Conservation (phyloP, 2,797 vertebrate species). For the Catamblyrhynchus diadema region DNA sequence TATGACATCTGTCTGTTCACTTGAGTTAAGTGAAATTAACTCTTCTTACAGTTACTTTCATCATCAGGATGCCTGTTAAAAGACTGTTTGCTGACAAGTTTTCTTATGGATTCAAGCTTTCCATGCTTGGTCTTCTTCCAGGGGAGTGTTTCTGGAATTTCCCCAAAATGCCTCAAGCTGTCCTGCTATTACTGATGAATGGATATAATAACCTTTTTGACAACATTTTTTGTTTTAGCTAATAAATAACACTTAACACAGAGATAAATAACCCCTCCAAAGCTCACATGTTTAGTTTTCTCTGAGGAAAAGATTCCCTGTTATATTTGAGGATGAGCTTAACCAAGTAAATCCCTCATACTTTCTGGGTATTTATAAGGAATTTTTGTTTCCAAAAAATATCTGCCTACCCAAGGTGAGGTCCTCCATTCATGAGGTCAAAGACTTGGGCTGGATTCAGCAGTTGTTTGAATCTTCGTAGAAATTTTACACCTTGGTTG, state of each 20-base stretch:
- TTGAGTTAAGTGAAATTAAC: neutral
- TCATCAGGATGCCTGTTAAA: neutral
- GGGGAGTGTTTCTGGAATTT: neutral
- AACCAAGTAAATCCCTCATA: neutral
- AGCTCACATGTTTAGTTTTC: neutral
- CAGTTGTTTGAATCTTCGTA: conserved; percentile 93
- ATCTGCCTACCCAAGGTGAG: conserved; percentile 88
- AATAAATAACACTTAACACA: neutral
- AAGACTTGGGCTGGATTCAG: conserved; percentile 97
- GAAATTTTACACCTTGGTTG: conserved; percentile 96
- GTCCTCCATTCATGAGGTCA: conserved; percentile 97
- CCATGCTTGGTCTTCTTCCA: neutral
- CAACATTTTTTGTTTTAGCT: neutral
- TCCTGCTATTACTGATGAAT: neutral
- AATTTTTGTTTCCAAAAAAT: neutral
- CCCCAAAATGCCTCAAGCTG: neutral
- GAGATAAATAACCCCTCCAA: neutral
- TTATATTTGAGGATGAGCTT: neutral
- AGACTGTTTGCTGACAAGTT: neutral
- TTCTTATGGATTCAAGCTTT: neutral
- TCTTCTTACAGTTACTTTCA: neutral
- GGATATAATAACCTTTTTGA: neutral
- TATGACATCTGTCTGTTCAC: neutral
- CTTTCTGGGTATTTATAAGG: neutral
- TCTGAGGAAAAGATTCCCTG: neutral